Conservation (phyloP, 2,113 vertebrate species). For the Oncorhynchus tshawytscha region DNA sequence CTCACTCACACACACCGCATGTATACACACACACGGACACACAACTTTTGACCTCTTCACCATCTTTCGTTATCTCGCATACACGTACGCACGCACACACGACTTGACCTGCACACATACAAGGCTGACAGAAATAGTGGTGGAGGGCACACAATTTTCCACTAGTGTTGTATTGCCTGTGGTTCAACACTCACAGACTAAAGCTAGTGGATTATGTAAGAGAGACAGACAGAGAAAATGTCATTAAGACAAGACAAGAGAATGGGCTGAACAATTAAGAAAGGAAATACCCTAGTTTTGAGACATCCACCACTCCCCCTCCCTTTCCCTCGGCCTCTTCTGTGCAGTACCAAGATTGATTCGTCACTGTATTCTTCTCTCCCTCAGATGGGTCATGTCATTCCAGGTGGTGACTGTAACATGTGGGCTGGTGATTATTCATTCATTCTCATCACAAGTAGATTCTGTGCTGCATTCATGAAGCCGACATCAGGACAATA, state of each 20-base stretch:
- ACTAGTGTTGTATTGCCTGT: neutral
- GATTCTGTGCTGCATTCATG: conserved; percentile 14
- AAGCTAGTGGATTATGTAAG: neutral
- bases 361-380: neutral
- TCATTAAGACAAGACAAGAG: neutral
- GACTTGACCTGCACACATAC: no score
- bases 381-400: neutral
- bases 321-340: neutral
- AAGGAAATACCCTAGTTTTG: neutral
- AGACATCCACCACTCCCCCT: neutral
- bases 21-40: neutral
- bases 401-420: conserved; percentile 3
- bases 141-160: neutral
- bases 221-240: neutral
- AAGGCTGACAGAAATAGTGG: neutral
- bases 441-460: conserved; percentile 15
- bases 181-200: neutral
- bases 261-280: neutral
- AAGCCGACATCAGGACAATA: neutral
- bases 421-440: conserved; percentile 10
- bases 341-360: neutral
- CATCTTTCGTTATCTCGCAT: no score
- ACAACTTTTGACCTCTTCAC: neutral
- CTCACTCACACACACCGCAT: neutral
- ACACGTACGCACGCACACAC: no score